Base-by-base conservation (phyloP, 1,140 invertebrate genomes). In the Stegodyphus dumicola region DNA sequence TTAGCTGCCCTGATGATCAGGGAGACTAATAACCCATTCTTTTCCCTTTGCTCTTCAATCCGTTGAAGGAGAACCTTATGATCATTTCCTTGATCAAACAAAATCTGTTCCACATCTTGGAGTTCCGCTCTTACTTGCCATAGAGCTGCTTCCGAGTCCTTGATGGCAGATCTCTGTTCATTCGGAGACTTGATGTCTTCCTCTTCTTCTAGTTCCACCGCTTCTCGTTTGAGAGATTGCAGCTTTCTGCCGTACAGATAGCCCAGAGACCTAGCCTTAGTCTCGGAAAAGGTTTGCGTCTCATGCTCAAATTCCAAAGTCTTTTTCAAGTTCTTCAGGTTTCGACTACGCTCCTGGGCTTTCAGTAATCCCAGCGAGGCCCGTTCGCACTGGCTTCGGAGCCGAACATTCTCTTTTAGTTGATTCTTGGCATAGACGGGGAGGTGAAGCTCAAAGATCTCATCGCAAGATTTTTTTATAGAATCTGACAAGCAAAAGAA, bases 391-490 rank as follows among this genome's bases (percentile, higher is more conserved):
- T 17, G 6, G 1, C 5, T 48, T 65, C 78, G 71, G 4, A 77
- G 73, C 6, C 64, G 49, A 5, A 83, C 64, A 15, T 83, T 75
- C 9, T 83, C 80, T 5, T 65, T 13, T 10, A 83, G 49, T 7
- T 75, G 70, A 2, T 56, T 13, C 69, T 54, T 74, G 6, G 51
- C 60, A 18, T 83, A 74, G 3, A 74, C 70, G 4, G 80, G 80
- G 4, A 83, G 71, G 10, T 13, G 64, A 6, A 65, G 11, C 9
- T 54, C 10, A 60, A 83, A 83, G 0, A 54, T 64, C 1, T 83
- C 49, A 1, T 10, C n/a, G 1, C 18, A 17, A 33, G 74, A n/a
- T 2, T 18, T 6, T n/a, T 17, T 13, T 18, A 75, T 6, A 4
- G n/a, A 11, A 49, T 75, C 60, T 15, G 75, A 53, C 5, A 75